Conservation (phyloP, 2,888 invertebrate species). For the Gymnosoma rotundatum region DNA sequence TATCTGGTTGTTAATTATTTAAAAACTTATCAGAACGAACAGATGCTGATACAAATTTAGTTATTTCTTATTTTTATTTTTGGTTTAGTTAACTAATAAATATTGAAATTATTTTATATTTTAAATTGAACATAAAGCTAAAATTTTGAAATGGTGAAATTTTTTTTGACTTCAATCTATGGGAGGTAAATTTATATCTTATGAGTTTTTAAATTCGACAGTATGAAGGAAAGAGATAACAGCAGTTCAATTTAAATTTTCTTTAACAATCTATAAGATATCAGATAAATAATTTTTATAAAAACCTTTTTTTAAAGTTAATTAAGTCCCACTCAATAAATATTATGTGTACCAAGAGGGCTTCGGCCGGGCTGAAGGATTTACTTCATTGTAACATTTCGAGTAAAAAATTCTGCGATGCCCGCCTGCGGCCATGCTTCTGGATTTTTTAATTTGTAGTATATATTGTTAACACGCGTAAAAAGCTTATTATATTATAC, state of each 20-base stretch:
- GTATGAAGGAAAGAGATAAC: not conserved
- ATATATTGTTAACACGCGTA: too few relatives aligned
- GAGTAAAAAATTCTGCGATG: too few relatives aligned
- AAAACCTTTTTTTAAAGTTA: too few relatives aligned
- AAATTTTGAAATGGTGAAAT: conserved; percentile 2
- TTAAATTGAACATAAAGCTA: not conserved
- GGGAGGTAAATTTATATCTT: conserved; percentile 12
- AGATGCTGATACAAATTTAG: conserved; percentile 9
- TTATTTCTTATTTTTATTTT: not conserved
- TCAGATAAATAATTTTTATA: too few relatives aligned
- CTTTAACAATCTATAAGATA: too few relatives aligned
- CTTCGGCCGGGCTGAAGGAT: too few relatives aligned
- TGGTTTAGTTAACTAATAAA: not conserved
- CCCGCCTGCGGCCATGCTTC: too few relatives aligned
- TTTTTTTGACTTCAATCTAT: conserved; percentile 1
- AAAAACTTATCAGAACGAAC: conserved; percentile 16
- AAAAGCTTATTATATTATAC: too few relatives aligned
- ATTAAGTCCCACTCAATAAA: too few relatives aligned
- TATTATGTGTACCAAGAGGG: too few relatives aligned
- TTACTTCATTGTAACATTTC: too few relatives aligned
- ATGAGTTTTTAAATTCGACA: not conserved
- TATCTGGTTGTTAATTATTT: conserved; percentile 46
- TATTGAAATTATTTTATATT: not conserved
- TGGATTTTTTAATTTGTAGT: too few relatives aligned
- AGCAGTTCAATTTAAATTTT: not conserved